phyloP scores from a whole-genome alignment of 2,113 vertebrate species.

The Hoplias malabaricus region DNA sequence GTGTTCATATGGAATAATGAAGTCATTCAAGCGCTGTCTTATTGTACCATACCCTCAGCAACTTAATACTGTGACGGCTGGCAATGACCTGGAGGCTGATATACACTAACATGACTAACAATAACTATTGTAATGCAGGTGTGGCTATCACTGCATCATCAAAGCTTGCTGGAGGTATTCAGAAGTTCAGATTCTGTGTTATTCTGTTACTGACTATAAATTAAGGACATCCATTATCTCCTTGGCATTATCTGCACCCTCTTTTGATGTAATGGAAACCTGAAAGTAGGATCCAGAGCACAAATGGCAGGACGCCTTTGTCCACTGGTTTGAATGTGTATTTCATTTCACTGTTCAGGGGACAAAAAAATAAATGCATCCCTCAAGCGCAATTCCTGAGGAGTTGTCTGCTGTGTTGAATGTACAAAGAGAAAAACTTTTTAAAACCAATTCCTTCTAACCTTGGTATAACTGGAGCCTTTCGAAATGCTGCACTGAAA shows the following conservation, averaged over 20 bases:
- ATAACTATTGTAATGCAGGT: background rate
- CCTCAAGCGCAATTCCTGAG: too few relatives aligned
- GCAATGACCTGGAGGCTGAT: background rate
- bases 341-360: too few relatives aligned
- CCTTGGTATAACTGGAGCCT: too few relatives aligned
- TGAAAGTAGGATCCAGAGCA: background rate
- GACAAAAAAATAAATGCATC: too few relatives aligned
- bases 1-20: background rate
- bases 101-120: background rate
- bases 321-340: background rate
- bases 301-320: slow-evolving; percentile 9
- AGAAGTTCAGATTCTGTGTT: background rate
- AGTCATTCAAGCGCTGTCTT: background rate
- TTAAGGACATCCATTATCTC: slow-evolving; percentile 12
- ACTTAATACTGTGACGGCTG: background rate
- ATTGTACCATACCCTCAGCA: background rate
- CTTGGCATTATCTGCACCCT: background rate
- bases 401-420: too few relatives aligned
- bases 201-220: slow-evolving; percentile 21
- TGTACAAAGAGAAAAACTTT: too few relatives aligned
- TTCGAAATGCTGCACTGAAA: too few relatives aligned
- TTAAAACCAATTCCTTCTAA: too few relatives aligned
- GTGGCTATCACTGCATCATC: background rate
- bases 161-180: slow-evolving; percentile 7
- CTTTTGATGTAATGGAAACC: slow-evolving; percentile 22